Evolutionary conservation across 2,888 invertebrate genomes (phyloP), one percentile per base, ranked within the genome.

Genomic region (Plebejus melissa): DNA sequence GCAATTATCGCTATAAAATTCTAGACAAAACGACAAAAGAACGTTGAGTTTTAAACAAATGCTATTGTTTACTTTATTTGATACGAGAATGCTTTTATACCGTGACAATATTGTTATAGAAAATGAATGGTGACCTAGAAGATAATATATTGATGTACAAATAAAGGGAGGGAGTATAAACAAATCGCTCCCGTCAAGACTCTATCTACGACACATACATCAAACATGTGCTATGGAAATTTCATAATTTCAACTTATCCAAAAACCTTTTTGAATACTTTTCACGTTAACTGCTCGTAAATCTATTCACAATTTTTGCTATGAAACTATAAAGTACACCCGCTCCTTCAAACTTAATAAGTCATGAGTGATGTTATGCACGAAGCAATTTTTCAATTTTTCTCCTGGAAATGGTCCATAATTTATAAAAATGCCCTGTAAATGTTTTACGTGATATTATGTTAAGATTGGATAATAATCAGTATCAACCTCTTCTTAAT

Each of bases 131-230:
- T 74, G 75, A 82, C 84, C 85, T 85, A 83, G 86, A 86, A 87
- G 87, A 89, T 65, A 65, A 65, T 89, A 83, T 83, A 89, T 87
- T 82, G 77, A 75, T 81, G 79, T 81, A 87, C 86, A 87, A 88
- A 89, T 85, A 82, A 82, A 81, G 81, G 84, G 81, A 84, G 81
- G 84, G 81, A 85, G 82, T 84, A 83, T 83, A 84, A 87, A 90
- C 89, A 90, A 88, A 91, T 90, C 84, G 85, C 83, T 80, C 78
- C 82, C 83, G 88, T 88, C 87, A 79, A 82, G 82, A 82, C 81
- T 82, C 86, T 88, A 88, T 91, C 89, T 82, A 76, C 78, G 81
- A 80, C 77, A 79, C 80, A 88, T 90, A 83, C 81, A 87, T 90
- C 87, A 87, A 84, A 82, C 81, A 81, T 78, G 76, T 77, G 77